phyloP scores from a whole-genome alignment of 2,797 vertebrate genomes.

The Microctenopoma stevenorrisi region DNA sequence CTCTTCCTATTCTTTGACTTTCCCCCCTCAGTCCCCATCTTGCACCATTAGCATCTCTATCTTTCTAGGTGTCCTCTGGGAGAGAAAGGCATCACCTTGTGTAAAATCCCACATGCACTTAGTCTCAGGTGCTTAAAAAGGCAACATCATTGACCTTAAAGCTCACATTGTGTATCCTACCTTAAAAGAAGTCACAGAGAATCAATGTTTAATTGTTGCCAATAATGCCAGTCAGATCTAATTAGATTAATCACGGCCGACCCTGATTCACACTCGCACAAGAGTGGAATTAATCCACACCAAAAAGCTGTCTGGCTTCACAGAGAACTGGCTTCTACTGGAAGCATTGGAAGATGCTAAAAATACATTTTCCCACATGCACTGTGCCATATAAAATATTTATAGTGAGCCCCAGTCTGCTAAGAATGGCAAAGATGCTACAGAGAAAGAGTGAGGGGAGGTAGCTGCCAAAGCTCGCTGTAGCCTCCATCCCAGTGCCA shows the following conservation, averaged over 20 bases:
- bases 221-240: conserved; percentile 34
- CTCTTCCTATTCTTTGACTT: conserved; percentile 18
- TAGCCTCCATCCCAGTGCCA: conserved; percentile 56
- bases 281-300: conserved; percentile 33
- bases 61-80: conserved; percentile 26
- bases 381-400: conserved; percentile 88
- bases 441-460: conserved; percentile 27
- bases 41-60: conserved; percentile 14
- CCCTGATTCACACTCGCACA: conserved; percentile 18
- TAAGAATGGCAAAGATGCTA: conserved; percentile 77
- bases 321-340: conserved; percentile 40
- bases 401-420: conserved; percentile 82
- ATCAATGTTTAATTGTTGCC: conserved; percentile 47
- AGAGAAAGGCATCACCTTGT: conserved; percentile 43
- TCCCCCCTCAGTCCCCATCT: conserved; percentile 1
- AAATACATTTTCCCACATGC: conserved; percentile 86
- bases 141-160: conserved; percentile 29
- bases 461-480: conserved; percentile 57
- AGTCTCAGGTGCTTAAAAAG: conserved; percentile 7
- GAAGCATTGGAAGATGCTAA: conserved; percentile 73
- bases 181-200: conserved; percentile 46
- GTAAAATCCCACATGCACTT: conserved; percentile 15
- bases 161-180: conserved; percentile 7
- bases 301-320: conserved; percentile 45
- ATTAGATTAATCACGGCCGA: conserved; percentile 38